phyloP scores from a whole-genome alignment of 2,113 vertebrate species.

The Scolopax mira region DNA sequence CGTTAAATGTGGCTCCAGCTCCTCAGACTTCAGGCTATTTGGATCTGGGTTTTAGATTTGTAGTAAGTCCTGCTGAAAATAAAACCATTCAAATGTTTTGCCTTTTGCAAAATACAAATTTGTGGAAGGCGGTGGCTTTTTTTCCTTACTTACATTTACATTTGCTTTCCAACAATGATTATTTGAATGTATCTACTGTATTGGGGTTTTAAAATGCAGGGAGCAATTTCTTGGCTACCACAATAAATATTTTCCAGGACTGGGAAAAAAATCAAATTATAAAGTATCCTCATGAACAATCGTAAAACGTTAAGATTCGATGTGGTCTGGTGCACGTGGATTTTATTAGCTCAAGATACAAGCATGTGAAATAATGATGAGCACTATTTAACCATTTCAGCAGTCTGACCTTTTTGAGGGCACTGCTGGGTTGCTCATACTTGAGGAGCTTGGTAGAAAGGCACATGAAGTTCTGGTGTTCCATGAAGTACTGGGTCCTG shows the following conservation, averaged over 20 bases:
- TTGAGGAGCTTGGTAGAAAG: not conserved
- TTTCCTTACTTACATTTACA: not conserved
- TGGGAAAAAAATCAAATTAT: not conserved
- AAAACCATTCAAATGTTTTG: not conserved
- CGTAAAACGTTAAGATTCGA: not conserved
- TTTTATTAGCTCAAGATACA: not conserved
- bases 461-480: not conserved
- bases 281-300: not conserved
- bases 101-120: not conserved
- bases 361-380: not conserved
- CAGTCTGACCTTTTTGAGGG: not conserved
- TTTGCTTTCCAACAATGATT: not conserved
- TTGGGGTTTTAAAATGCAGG: not conserved
- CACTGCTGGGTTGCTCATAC: fast-evolving
- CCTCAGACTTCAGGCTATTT: not conserved
- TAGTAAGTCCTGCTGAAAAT: not conserved
- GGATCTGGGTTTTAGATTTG: not conserved
- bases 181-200: not conserved
- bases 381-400: not conserved
- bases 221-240: not conserved
- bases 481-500: not conserved
- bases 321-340: not conserved
- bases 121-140: not conserved
- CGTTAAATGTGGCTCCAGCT: not conserved
- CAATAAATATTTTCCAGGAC: not conserved